Percentiles rank a stretch among this genome's conserved stretches.
These are phyloP conservation scores for Vanacampus margaritifer DNA, from an alignment of 2,113 vertebrate species.

Conservation along the genomic window DNA sequence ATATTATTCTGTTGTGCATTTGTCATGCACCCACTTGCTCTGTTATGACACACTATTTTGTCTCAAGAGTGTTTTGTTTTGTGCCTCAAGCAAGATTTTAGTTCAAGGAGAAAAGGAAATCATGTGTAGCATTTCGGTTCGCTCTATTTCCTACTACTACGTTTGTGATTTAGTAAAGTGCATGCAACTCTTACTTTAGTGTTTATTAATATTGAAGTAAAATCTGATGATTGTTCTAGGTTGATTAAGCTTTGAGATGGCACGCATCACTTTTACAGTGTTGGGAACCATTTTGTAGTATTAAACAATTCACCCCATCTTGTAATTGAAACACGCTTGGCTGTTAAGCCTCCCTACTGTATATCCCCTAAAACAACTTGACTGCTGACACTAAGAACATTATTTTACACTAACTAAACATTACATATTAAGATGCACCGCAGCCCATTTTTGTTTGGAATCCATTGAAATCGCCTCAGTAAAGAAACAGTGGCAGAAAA, in stretches of 20 bases:
- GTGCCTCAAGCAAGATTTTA: conserved; percentile 28
- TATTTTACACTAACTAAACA: conserved; percentile 19
- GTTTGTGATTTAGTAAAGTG: conserved; percentile 6
- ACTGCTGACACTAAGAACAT: conserved; percentile 13
- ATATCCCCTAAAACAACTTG: conserved; percentile 12
- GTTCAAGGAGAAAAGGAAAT: conserved; percentile 24
- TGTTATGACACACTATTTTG: conserved; percentile 16
- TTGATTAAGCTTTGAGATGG: neutral
- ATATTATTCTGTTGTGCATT: conserved; percentile 3
- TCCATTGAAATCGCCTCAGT: conserved; percentile 26
- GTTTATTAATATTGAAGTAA: neutral
- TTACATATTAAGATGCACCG: conserved; percentile 18
- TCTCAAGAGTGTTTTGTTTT: conserved; percentile 20
- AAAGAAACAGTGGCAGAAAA: conserved; percentile 19
- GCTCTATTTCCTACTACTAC: neutral
- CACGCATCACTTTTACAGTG: neutral
- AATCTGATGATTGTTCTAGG: neutral
- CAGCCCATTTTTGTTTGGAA: conserved; percentile 4
- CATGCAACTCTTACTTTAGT: neutral
- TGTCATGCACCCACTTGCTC: neutral
- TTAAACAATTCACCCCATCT: neutral
- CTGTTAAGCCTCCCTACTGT: neutral
- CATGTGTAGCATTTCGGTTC: conserved; percentile 15
- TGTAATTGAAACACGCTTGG: neutral
- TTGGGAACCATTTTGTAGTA: neutral